These are phyloP conservation scores for Temnothorax rugatulus DNA, from an alignment of 2,888 invertebrate genomes.

Conservation along the genomic window DNA sequence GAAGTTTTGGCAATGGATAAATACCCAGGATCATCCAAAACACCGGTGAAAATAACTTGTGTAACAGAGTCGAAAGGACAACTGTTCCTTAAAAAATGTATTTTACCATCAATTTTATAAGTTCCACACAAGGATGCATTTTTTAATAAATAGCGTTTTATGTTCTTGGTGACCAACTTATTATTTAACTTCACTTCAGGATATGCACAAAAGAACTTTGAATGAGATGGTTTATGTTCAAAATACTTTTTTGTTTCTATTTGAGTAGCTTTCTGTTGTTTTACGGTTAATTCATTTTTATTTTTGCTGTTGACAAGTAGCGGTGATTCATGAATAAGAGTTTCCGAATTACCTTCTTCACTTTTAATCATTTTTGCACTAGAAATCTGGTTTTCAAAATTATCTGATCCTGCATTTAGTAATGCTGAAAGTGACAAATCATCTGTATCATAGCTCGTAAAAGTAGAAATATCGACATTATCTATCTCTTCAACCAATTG, in stretches of 20 bases:
- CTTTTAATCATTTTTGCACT: not conserved
- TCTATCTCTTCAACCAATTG: not conserved
- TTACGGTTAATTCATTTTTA: not conserved
- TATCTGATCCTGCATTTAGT: not conserved
- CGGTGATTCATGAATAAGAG: not conserved
- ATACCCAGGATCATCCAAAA: not conserved
- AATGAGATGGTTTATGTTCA: not conserved
- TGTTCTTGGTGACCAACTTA: not conserved
- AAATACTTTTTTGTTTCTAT: not conserved
- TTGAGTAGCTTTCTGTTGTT: not conserved
- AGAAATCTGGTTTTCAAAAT: not conserved
- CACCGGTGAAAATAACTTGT: not conserved
- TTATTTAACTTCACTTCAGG: not conserved
- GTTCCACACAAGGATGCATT: not conserved
- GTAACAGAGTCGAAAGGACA: not conserved
- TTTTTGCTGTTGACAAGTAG: not conserved
- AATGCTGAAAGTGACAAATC: not conserved
- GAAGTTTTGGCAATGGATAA: not conserved
- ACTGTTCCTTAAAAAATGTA: not conserved
- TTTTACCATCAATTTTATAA: slow-evolving; percentile 10
- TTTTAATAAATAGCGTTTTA: slow-evolving; percentile 6
- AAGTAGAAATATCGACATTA: not conserved
- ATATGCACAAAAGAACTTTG: not conserved
- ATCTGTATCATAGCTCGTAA: not conserved
- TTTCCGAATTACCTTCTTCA: not conserved